Evolutionary conservation across 2,113 vertebrate genomes (phyloP), one percentile per base, ranked within the genome.

Genomic region (Channa maculata): DNA sequence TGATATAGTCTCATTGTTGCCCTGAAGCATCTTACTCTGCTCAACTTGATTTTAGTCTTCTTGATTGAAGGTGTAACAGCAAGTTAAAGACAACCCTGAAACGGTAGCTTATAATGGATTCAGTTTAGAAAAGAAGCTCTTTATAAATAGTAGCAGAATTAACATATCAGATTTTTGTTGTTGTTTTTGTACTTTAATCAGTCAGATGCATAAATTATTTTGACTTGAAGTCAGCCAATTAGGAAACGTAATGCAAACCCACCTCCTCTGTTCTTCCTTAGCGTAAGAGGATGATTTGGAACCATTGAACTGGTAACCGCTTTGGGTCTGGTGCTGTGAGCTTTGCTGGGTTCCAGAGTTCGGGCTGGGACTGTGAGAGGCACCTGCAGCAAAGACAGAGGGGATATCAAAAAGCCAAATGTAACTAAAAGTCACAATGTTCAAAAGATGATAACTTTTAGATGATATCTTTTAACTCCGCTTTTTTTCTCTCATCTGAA

Each of bases 191-290:
- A 33, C 10, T 14, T 50, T 2, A 11, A 46, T 54, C 3, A 24
- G 24, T 24, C 24, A 24, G 24, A 24, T 24, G 24, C 24, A 24
- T 24, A 24, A 41, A 41, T 41, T 41, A 41, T 41, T 41, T 7
- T 41, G 39, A 41, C 4, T 4, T 4, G 4, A 2, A 41, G 4
- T 4, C 10, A 37, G n/a, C 48, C 2, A 49, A 8, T 60, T 4
- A 49, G 14, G 14, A 43, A 7, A 3, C 33, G 9, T 54, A n/a
- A 8, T 13, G n/a, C 10, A 45, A 55, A 75, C 94, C 85, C 59
- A 98, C 97, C 95, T 97, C 53, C 49, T 95, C 61, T 94, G 94
- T 4, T 96, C 95, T 34, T 96, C 94, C 24, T 95, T 92, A 8
- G 78, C 69, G 37, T 86, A 83, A 0, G 92, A 74, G 14, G 88